phyloP scores from a whole-genome alignment of 2,113 vertebrate genomes.

The Pionites leucogaster region DNA sequence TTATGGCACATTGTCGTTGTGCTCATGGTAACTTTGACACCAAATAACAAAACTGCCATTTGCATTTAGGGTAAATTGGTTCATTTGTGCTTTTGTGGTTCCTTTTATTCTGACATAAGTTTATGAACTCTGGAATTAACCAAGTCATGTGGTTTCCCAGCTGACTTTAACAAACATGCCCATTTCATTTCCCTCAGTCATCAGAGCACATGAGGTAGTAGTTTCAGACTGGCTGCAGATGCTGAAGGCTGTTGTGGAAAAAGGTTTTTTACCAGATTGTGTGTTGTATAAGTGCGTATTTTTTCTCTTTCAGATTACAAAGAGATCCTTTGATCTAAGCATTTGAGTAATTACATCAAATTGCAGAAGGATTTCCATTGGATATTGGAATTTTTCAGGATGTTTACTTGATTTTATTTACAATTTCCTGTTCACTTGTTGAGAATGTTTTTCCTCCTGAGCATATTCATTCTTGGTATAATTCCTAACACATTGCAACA shows the following conservation, averaged over 20 bases:
- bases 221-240: slow-evolving; percentile 67
- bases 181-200: slow-evolving; percentile 70
- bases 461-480: not conserved
- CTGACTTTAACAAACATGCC: slow-evolving; percentile 76
- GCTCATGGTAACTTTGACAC: slow-evolving; percentile 80
- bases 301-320: not conserved
- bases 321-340: not conserved
- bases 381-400: not conserved
- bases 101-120: slow-evolving; percentile 77
- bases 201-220: slow-evolving; percentile 34
- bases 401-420: not conserved
- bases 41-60: slow-evolving; percentile 87
- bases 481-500: not conserved
- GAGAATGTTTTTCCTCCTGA: not conserved
- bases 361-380: not conserved
- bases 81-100: slow-evolving; percentile 71
- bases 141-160: slow-evolving; percentile 69
- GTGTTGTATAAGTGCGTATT: not conserved
- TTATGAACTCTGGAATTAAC: slow-evolving; percentile 77
- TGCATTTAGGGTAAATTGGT: slow-evolving; percentile 82
- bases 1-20: slow-evolving; percentile 85
- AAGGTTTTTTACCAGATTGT: not conserved
- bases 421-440: not conserved
- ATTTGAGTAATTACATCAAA: not conserved
- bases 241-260: slow-evolving; percentile 10